Evolutionary conservation across 2,113 vertebrate genomes (phyloP).

Genomic region (Leucoraja erinaceus): DNA sequence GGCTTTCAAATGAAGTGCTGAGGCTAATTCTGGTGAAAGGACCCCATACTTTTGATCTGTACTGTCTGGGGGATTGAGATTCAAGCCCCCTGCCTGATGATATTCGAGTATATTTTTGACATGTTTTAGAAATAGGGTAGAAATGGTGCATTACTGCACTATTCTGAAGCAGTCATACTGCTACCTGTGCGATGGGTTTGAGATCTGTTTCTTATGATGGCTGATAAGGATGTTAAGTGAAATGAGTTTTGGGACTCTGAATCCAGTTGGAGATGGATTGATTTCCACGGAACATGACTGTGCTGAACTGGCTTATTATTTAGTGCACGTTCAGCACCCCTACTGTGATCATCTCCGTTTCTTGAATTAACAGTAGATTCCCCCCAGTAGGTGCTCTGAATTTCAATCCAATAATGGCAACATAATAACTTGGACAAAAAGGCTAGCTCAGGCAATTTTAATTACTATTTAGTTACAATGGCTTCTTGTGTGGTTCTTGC

Average conservation of each 20-base stretch:
- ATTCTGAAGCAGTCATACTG: neutral
- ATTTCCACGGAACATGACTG: neutral
- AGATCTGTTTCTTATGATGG: neutral
- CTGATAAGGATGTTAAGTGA: neutral
- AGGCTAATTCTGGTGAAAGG: neutral
- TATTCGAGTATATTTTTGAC: neutral
- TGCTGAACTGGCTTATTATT: neutral
- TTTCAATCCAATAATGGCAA: neutral
- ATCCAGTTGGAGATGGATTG: constrained; percentile 24
- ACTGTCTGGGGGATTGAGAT: neutral
- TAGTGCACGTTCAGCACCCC: neutral
- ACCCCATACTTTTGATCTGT: neutral
- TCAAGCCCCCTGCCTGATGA: neutral
- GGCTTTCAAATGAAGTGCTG: constrained; percentile 1
- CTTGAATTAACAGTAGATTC: neutral
- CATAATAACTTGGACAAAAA: neutral
- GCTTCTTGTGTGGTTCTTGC: neutral
- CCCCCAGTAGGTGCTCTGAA: neutral
- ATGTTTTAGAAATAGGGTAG: neutral
- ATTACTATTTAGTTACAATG: neutral
- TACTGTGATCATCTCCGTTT: neutral
- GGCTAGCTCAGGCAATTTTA: neutral
- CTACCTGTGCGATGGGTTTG: neutral
- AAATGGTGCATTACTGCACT: neutral
- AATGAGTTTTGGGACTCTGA: constrained; percentile 28